phyloP scores from a whole-genome alignment of 1,140 invertebrate species.

The Ceratina calcarata region DNA sequence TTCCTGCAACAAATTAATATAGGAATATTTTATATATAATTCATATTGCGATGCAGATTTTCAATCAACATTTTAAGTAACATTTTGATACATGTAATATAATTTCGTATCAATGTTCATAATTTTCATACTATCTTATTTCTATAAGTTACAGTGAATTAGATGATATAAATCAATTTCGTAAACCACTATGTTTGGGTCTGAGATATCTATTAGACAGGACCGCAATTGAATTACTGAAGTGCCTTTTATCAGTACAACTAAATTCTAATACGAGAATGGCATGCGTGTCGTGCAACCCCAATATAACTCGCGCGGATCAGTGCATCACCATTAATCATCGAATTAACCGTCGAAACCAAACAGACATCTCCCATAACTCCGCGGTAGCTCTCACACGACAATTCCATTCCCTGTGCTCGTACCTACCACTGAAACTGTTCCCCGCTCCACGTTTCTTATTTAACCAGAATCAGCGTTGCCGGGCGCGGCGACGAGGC shows the following conservation, averaged over 20 bases:
- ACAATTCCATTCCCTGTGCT: background rate
- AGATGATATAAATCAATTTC: no score
- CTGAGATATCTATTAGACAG: no score
- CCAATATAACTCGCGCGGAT: background rate
- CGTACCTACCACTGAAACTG: background rate
- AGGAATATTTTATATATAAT: no score
- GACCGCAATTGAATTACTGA: no score
- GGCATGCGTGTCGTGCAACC: background rate
- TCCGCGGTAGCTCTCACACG: background rate
- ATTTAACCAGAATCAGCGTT: background rate
- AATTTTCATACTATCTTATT: no score
- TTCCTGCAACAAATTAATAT: no score
- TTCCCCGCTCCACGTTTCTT: conserved; percentile 1
- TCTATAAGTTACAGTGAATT: no score
- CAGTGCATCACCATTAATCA: background rate
- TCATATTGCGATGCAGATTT: no score
- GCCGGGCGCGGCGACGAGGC: background rate
- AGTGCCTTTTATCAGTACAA: background rate
- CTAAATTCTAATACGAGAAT: background rate
- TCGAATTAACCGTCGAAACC: background rate
- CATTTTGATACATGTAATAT: no score
- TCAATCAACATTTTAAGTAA: no score
- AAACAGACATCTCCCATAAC: background rate
- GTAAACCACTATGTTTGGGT: no score
- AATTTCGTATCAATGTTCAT: no score